A percentile compares a stretch with the other conserved stretches of the same genome.
phyloP scores from a whole-genome alignment of 2,113 vertebrate species.

The Ictalurus furcatus region DNA sequence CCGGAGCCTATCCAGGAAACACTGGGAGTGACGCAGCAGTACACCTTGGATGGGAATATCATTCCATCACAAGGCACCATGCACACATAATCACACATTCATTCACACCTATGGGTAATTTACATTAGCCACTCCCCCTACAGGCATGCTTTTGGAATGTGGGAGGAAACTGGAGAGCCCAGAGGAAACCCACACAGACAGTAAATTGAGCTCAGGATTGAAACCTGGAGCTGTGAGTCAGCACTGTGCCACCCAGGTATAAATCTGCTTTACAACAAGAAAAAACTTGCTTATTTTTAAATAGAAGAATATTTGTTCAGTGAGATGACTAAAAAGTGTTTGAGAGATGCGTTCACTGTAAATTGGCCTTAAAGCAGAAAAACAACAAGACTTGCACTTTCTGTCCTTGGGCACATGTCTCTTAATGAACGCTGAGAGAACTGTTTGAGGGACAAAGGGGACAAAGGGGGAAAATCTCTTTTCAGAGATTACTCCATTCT shows the following conservation, averaged over 20 bases:
- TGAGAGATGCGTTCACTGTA: not conserved
- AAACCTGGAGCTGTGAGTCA: not conserved
- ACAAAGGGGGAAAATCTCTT: slow-evolving; percentile 64
- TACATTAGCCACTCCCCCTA: not conserved
- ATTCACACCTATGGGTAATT: not conserved
- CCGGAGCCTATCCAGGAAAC: not conserved
- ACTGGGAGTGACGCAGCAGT: not conserved
- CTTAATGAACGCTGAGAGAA: slow-evolving; percentile 64
- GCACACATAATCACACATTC: not conserved
- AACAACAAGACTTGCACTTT: slow-evolving; percentile 55
- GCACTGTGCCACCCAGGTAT: not conserved
- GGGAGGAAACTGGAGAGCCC: not conserved
- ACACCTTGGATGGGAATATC: not conserved
- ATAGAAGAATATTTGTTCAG: not conserved
- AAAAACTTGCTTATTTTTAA: not conserved
- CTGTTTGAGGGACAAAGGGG: slow-evolving; percentile 64
- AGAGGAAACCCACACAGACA: not conserved
- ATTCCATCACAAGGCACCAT: not conserved
- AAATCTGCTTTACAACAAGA: not conserved
- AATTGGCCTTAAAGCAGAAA: slow-evolving; percentile 8
- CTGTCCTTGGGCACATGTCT: slow-evolving; percentile 74
- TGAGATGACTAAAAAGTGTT: not conserved
- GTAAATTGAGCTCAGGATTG: not conserved
- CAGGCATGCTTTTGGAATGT: not conserved
- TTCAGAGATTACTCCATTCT: slow-evolving; percentile 62